phyloP scores from a whole-genome alignment of 2,888 invertebrate genomes.

The Steromphala cineraria region DNA sequence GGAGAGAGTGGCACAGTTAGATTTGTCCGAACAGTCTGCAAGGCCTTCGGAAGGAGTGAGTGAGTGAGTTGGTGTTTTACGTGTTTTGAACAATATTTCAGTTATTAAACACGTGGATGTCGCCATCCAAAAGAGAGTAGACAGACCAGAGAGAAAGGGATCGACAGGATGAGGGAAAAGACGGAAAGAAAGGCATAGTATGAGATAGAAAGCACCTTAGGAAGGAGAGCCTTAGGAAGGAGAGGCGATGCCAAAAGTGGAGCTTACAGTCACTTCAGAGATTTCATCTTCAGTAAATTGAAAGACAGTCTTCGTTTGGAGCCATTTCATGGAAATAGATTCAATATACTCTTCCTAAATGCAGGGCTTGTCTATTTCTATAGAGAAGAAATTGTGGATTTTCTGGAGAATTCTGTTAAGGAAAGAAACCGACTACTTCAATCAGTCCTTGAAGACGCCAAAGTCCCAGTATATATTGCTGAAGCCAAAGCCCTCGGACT shows the following conservation, averaged over 20 bases:
- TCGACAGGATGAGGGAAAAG: too few relatives aligned
- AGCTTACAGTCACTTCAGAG: slow-evolving; percentile 30
- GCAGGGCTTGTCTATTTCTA: slow-evolving; percentile 33
- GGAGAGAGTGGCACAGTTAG: slow-evolving; percentile 31
- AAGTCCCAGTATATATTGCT: slow-evolving; percentile 36
- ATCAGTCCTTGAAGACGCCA: slow-evolving; percentile 36
- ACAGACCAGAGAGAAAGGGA: too few relatives aligned
- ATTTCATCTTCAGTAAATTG: too few relatives aligned
- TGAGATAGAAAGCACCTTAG: too few relatives aligned
- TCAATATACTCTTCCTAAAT: slow-evolving; percentile 40
- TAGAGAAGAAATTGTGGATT: slow-evolving; percentile 26
- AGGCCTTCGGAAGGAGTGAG: slow-evolving; percentile 34
- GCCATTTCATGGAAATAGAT: slow-evolving; percentile 38
- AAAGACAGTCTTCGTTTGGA: too few relatives aligned
- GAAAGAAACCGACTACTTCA: slow-evolving; percentile 35
- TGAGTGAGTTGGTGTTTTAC: too few relatives aligned
- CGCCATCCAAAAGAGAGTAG: too few relatives aligned
- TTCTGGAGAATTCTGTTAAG: slow-evolving; percentile 20
- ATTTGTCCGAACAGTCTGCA: slow-evolving; percentile 31
- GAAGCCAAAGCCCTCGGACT: slow-evolving; percentile 38
- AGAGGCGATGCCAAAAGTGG: slow-evolving; percentile 39
- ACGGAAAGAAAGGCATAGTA: too few relatives aligned
- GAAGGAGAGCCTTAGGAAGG: too few relatives aligned
- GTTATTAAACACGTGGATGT: too few relatives aligned
- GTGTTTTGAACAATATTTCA: too few relatives aligned